These are phyloP conservation scores for Argyrosomus regius DNA, from an alignment of 2,797 vertebrate genomes.

Conservation along the genomic window DNA sequence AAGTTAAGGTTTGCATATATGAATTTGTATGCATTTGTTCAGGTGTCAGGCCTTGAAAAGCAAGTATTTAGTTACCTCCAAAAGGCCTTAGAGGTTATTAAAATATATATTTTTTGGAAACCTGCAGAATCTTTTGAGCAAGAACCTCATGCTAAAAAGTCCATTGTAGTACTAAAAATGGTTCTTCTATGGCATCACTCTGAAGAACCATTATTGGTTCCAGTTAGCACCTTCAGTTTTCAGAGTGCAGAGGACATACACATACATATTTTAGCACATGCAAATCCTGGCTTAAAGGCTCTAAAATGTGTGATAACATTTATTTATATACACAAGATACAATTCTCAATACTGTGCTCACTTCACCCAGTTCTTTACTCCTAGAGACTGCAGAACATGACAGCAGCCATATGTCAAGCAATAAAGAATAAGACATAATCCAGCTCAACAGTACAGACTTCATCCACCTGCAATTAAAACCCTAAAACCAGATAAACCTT, in stretches of 20 bases:
- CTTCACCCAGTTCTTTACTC: conserved; percentile 27
- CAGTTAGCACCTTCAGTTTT: neutral
- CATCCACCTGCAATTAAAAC: conserved; percentile 30
- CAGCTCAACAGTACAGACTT: conserved; percentile 6
- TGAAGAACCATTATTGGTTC: neutral
- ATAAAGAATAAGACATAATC: neutral
- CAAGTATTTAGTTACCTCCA: too few relatives aligned
- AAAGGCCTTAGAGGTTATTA: too few relatives aligned
- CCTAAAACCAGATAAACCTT: conserved; percentile 21
- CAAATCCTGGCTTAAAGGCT: conserved; percentile 5
- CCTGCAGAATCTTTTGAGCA: too few relatives aligned
- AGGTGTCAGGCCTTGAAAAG: too few relatives aligned
- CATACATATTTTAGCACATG: neutral
- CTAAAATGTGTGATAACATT: conserved; percentile 3
- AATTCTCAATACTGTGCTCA: neutral
- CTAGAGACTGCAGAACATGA: conserved; percentile 29
- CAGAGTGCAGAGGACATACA: neutral
- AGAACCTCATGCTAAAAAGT: neutral
- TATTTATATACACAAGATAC: neutral
- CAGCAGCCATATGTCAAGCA: conserved; percentile 33
- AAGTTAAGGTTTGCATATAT: too few relatives aligned
- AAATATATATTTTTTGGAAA: too few relatives aligned
- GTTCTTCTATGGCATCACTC: neutral
- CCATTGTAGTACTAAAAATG: neutral
- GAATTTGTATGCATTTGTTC: too few relatives aligned